phyloP scores from a whole-genome alignment of 2,888 invertebrate genomes.

The Pelosia muscerda region DNA sequence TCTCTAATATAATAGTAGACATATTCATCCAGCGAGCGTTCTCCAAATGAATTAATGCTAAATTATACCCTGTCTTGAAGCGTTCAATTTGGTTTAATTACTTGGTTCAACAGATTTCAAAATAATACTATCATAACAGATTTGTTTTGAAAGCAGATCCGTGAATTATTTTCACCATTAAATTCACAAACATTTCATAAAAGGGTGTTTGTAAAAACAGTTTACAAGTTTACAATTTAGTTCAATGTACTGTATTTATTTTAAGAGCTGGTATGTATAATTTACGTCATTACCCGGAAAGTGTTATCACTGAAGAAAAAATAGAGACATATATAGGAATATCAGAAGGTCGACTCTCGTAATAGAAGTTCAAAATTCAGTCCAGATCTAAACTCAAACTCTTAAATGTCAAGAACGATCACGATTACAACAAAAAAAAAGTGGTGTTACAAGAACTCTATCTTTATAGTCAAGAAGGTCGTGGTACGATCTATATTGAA shows the following conservation, averaged over 20 bases:
- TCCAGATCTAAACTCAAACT: too few species aligned
- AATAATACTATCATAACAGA: neutral
- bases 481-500: too few species aligned
- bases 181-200: neutral
- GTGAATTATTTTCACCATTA: neutral
- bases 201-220: conserved; percentile 5
- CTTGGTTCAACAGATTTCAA: neutral
- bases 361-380: too few species aligned
- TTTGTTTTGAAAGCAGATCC: neutral
- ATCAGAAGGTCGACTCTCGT: too few species aligned
- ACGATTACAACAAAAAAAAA: too few species aligned
- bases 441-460: too few species aligned
- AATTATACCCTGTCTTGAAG: neutral
- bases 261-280: conserved; percentile 37
- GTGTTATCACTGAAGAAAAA: neutral
- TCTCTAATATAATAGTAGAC: neutral
- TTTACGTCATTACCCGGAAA: neutral
- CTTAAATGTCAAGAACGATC: too few species aligned
- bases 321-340: too few species aligned
- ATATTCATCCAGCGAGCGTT: neutral
- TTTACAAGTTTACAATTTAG: too few species aligned
- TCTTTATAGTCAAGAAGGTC: too few species aligned
- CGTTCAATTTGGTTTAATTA: neutral
- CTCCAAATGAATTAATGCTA: neutral
- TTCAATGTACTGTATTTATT: conserved; percentile 32